Percentiles rank a stretch among this genome's conserved stretches.
Evolutionary conservation across 2,888 invertebrate species (phyloP).

Genomic region (Drosophila mulleri): DNA sequence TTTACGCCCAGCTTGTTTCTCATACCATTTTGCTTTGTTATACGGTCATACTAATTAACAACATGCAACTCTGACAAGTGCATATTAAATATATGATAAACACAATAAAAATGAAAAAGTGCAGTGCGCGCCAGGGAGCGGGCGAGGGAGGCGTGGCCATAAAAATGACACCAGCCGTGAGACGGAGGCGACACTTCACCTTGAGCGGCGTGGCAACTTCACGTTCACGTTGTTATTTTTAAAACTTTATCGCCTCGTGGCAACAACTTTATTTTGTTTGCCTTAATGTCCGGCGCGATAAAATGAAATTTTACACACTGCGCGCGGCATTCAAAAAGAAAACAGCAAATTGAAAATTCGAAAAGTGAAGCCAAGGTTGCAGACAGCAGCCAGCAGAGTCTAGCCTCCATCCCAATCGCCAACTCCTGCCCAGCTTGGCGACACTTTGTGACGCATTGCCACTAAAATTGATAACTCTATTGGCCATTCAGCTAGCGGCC

Average conservation of each 20-base stretch:
- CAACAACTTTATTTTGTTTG: constrained; percentile 66
- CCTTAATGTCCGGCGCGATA: constrained; percentile 55
- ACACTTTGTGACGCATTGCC: constrained; percentile 72
- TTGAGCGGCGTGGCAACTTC: constrained; percentile 53
- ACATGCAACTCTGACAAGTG: constrained; percentile 40
- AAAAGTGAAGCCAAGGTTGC: constrained; percentile 56
- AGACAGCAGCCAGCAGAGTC: constrained; percentile 21
- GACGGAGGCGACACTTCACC: constrained; percentile 67
- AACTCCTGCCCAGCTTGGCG: constrained; percentile 30
- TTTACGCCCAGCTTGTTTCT: constrained; percentile 2
- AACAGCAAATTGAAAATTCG: constrained; percentile 13
- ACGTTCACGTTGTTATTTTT: constrained; percentile 28
- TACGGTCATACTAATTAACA: constrained; percentile 58
- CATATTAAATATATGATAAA: constrained; percentile 36
- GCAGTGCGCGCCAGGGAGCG: not conserved
- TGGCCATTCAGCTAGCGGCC: constrained; percentile 61
- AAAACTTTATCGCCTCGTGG: constrained; percentile 56
- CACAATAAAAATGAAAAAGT: constrained; percentile 43
- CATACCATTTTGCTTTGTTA: constrained; percentile 11
- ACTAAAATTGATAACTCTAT: constrained; percentile 80
- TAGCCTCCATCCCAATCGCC: not conserved
- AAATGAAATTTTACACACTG: constrained; percentile 73
- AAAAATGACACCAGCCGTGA: constrained; percentile 62
- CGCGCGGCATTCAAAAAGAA: constrained; percentile 47
- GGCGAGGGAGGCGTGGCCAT: constrained; percentile 29